phyloP scores from a whole-genome alignment of 2,797 vertebrate genomes.

The Cuculus canorus region DNA sequence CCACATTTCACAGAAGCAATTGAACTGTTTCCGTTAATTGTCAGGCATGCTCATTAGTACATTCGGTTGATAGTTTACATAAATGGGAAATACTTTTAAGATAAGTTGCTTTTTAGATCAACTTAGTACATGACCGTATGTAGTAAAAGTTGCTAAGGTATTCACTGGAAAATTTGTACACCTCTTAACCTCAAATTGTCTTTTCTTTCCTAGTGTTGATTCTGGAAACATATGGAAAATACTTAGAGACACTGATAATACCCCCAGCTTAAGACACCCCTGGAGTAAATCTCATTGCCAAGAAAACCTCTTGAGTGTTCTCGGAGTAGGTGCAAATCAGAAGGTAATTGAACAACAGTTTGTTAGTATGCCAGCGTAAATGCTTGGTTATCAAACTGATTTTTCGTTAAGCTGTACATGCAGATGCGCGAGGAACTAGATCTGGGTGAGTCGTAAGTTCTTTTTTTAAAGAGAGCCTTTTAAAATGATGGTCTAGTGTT shows the following conservation, averaged over 20 bases:
- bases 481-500: background rate
- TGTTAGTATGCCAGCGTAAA: background rate
- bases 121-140: background rate
- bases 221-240: conserved; percentile 68
- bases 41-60: background rate
- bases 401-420: background rate
- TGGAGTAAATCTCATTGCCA: conserved; percentile 64
- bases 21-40: background rate
- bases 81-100: background rate
- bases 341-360: conserved; percentile 61
- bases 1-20: background rate
- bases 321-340: conserved; percentile 66
- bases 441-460: background rate
- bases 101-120: background rate
- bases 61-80: background rate
- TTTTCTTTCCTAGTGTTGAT: conserved; percentile 60
- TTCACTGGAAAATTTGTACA: background rate
- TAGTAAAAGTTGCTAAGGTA: background rate
- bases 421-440: background rate
- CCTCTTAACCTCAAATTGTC: background rate
- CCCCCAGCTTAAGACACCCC: background rate
- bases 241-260: conserved; percentile 16
- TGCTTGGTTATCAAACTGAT: background rate
- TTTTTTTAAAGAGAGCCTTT: background rate
- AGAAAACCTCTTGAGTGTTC: conserved; percentile 67